Evolutionary conservation across 2,888 invertebrate species (phyloP).

Genomic region (Drosophila monieri): DNA sequence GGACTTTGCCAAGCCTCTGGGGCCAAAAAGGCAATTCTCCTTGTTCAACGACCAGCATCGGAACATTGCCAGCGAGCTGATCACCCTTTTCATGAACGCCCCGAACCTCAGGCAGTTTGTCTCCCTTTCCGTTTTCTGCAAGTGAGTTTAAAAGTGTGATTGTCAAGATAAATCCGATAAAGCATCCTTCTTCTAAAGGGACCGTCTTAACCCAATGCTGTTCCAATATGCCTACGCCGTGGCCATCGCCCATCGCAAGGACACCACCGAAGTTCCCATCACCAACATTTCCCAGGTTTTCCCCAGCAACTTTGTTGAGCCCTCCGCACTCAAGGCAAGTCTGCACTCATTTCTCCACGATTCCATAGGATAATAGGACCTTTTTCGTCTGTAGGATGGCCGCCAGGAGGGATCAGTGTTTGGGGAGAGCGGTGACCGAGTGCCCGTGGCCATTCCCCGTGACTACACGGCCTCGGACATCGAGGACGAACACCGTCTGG

Average conservation of each 20-base stretch:
- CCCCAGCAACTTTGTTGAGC: conserved; percentile 92
- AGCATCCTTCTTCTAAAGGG: conserved; percentile 83
- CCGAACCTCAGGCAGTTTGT: conserved; percentile 87
- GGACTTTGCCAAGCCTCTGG: conserved; percentile 71
- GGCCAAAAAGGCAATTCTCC: conserved; percentile 86
- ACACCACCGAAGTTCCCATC: conserved; percentile 86
- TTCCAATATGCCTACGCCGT: conserved; percentile 92
- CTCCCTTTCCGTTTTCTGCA: conserved; percentile 87
- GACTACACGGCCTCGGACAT: conserved; percentile 90
- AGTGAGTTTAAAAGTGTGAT: conserved; percentile 51
- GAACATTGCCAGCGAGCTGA: conserved; percentile 88
- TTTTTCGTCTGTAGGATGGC: conserved; percentile 83
- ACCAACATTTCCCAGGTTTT: conserved; percentile 91
- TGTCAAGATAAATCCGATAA: neutral
- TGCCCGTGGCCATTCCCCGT: conserved; percentile 87
- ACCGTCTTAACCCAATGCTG: conserved; percentile 90
- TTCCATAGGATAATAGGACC: neutral
- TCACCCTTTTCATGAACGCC: conserved; percentile 88
- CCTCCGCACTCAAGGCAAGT: conserved; percentile 86
- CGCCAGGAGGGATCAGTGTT: conserved; percentile 89
- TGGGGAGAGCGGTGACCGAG: conserved; percentile 84
- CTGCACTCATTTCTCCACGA: neutral
- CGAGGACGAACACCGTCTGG: conserved; percentile 91
- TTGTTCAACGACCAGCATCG: conserved; percentile 90
- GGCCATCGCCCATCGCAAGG: conserved; percentile 87